Base-by-base conservation (phyloP, 2,113 vertebrate genomes). In the Hystrix brachyura region DNA sequence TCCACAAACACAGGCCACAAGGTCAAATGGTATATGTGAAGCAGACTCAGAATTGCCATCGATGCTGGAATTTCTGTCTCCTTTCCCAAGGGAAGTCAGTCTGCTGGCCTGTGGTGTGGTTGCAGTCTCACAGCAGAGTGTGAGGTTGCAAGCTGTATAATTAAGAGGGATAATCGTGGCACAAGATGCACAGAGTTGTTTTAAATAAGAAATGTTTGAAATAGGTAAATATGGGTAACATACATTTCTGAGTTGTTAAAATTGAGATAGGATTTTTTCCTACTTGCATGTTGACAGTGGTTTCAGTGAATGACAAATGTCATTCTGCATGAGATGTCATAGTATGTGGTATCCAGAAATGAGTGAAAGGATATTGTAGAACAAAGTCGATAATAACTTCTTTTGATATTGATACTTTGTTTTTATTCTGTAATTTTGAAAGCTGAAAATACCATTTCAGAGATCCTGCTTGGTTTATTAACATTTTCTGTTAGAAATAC, bases 401-500 rank as follows among this genome's bases (percentile, higher is more conserved):
- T 83, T 78, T 7, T 95, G 17, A 53, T 85, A 34, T n/a, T 55
- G 51, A 90, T 12, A 83, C 17, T 90, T 25, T 85, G 4, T 67
- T 95, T 65, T 51, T 27, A 90, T 51, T 94, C 53, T 90, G 12
- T 92, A 80, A 65, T 94, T 89, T 91, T 57, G 34, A 60, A 95
- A 67, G 32, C 8, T 57, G 1, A n/a, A 0, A 48, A 11, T 90
- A 38, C 17, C 57, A 38, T 93, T 86, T 94, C 17, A 53, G 43
- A 90, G 74, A 83, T 6, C 38, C 48, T 38, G 19, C 1, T 79
- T 93, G 32, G 51, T 81, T 88, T 74, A 71, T 60, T 51, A 87
- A 78, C 11, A 7, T 34, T 81, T 94, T 86, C 32, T 81, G 25
- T 90, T 95, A 93, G 43, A 95, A 97, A 87, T 86, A 85, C 7